Base-by-base conservation (phyloP, 2,888 invertebrate species). In the Phymatocera aterrima region DNA sequence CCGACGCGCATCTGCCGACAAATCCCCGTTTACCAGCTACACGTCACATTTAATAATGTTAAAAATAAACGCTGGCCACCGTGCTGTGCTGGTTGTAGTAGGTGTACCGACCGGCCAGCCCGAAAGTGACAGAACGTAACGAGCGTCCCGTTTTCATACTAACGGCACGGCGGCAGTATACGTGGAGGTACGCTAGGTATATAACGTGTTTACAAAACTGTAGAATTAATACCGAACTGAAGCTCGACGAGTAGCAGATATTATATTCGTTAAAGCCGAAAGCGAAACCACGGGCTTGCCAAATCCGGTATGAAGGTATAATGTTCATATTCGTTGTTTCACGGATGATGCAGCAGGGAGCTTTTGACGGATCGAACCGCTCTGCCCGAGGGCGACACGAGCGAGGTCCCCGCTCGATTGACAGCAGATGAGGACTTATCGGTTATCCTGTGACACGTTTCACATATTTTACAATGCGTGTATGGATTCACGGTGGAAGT, bases 1-100 rank as follows among this genome's bases (percentile, higher is more conserved):
- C 24, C 43, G 68, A 68, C 68, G 46, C 68, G 46, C 68, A 28
- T 68, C 68, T 68, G 68, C 46, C 46, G 68, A 68, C 68, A 68
- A 68, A 68, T 68, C 40, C 68, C 24, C 43, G 68, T 68, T 68
- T 68, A 68, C 46, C 68, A 68, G 68, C 68, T 68, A 68, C 68
- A 68, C 40, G 68, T 68, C 68, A 46, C 24, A 68, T 68, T 68
- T 24, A 68, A 68, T 68, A 46, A 68, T 46, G 68, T 68, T 43
- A 43, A 68, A 68, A 68, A 68, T 68, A 68, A 68, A 68, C 46
- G 68, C 28, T 68, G 46, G 12, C 68, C 21, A 46, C 21, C 46
- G 68, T 68, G 24, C 43, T 10, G 15, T 28, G 6, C 61, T n/a
- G n/a, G n/a, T n/a, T n/a, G n/a, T n/a, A n/a, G n/a, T n/a, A n/a